Evolutionary conservation across 2,888 invertebrate species (phyloP), one percentile per base, ranked within the genome.

Genomic region (Euphydryas editha): DNA sequence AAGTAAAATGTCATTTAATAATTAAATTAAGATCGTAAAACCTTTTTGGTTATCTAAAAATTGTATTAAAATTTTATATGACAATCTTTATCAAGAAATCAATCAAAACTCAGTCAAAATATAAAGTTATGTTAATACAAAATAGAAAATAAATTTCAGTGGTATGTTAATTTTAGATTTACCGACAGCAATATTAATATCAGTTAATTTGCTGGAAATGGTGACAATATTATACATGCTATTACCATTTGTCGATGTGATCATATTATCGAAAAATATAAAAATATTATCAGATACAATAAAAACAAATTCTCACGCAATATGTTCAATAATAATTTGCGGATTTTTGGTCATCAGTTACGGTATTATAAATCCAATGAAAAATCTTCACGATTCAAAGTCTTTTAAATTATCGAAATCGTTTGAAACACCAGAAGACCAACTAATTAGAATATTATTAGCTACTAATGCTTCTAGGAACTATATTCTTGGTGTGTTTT

Each of bases 401-500:
- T 62, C 70, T 59, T 56, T 70, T 71, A 39, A 76, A 71, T 70
- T 15, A 62, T 30, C 37, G 68, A 8, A 75, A 46, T 59, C 56
- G 46, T 47, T 62, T 36, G 70, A 80, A 70, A 76, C 78, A 36
- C 65, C 85, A 0, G 65, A 72, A 39, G 78, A 83, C 10, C 81
- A 76, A 73, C 46, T 89, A n/a, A 69, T 67, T 59, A 78, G 81
- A 49, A 75, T 85, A 39, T 85, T 87, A 49, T 70, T 77, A 60
- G 61, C 76, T 0, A 86, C 83, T 15, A 81, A 85, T 66, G 87
- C 90, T 13, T 80, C 77, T 8, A 82, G 85, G 75, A 86, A 90
- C 71, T 86, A 84, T 67, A 75, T 89, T 20, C 80, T 90, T 1
- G 87, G 83, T 11, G 78, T 76, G 1, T 81, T 90, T 59, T 88